A percentile compares a stretch with the other conserved stretches of the same genome.
Evolutionary conservation across 2,797 vertebrate genomes (phyloP).

Genomic region (Poeciliopsis paucimaculata): DNA sequence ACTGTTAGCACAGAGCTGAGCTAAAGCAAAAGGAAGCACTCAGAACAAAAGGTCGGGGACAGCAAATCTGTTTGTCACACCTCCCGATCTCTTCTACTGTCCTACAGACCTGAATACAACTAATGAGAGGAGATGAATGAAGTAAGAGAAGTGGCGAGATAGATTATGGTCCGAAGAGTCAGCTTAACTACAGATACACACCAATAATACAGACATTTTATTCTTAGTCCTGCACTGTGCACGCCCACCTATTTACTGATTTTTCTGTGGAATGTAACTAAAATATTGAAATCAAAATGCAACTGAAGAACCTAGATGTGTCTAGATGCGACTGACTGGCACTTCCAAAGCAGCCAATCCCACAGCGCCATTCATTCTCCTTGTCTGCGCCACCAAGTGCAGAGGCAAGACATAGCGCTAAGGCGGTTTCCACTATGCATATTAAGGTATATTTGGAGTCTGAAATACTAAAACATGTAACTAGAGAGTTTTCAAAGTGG

Average conservation of each 20-base stretch:
- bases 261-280: not conserved
- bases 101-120: slow-evolving; percentile 5
- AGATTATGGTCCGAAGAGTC: not conserved
- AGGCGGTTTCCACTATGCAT: not conserved
- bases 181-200: not conserved
- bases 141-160: not conserved
- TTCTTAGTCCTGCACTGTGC: not conserved
- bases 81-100: slow-evolving; percentile 28
- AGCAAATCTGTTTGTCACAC: slow-evolving; percentile 30
- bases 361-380: not conserved
- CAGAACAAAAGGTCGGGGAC: slow-evolving; percentile 13
- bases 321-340: no score
- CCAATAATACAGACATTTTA: not conserved
- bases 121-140: slow-evolving; percentile 21
- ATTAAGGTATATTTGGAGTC: not conserved
- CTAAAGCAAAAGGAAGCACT: slow-evolving; percentile 3
- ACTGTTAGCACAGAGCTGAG: slow-evolving; percentile 13
- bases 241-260: not conserved
- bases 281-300: not conserved
- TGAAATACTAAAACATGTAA: not conserved
- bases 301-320: no score
- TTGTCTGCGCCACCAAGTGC: not conserved
- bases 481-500: not conserved
- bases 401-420: not conserved
- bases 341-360: no score